These are phyloP conservation scores for Maniola hyperantus DNA, from an alignment of 2,888 invertebrate genomes.

Conservation along the genomic window DNA sequence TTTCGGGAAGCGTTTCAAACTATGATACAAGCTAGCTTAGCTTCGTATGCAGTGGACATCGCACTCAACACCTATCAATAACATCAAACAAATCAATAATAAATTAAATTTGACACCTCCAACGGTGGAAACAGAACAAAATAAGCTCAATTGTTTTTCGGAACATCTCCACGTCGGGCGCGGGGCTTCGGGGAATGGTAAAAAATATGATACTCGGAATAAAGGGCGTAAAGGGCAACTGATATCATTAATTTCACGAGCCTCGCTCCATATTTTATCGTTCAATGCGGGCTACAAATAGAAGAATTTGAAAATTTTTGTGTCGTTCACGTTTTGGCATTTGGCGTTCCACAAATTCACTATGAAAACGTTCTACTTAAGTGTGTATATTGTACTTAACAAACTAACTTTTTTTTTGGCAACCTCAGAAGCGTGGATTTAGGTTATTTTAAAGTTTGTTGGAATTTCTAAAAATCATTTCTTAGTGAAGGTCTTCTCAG, in stretches of 20 bases:
- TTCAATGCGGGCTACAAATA: slow-evolving; percentile 54
- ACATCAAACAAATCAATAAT: slow-evolving; percentile 28
- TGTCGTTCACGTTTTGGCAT: slow-evolving; percentile 45
- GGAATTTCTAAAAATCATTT: no score
- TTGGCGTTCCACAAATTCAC: slow-evolving; percentile 45
- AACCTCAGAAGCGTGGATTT: no score
- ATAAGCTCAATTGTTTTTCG: slow-evolving; percentile 37
- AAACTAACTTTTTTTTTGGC: no score
- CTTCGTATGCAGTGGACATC: not conserved
- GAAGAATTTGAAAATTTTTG: slow-evolving; percentile 37
- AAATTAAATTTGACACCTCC: slow-evolving; percentile 39
- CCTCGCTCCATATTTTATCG: slow-evolving; percentile 72
- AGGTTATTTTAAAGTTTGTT: no score
- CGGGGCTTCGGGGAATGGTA: slow-evolving; percentile 45
- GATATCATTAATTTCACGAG: slow-evolving; percentile 58
- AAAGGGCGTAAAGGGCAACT: slow-evolving; percentile 46
- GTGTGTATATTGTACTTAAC: no score
- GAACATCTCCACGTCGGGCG: slow-evolving; percentile 25
- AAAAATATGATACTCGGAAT: slow-evolving; percentile 45
- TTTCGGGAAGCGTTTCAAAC: not conserved
- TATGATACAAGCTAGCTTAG: not conserved
- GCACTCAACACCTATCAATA: slow-evolving; percentile 11
- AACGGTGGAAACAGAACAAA: slow-evolving; percentile 22
- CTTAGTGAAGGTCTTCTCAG: no score
- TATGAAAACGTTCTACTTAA: not conserved